Percentiles rank a stretch among this genome's conserved stretches.
Conservation (phyloP, 2,888 invertebrate species). For the Enchytraeus crypticus region DNA sequence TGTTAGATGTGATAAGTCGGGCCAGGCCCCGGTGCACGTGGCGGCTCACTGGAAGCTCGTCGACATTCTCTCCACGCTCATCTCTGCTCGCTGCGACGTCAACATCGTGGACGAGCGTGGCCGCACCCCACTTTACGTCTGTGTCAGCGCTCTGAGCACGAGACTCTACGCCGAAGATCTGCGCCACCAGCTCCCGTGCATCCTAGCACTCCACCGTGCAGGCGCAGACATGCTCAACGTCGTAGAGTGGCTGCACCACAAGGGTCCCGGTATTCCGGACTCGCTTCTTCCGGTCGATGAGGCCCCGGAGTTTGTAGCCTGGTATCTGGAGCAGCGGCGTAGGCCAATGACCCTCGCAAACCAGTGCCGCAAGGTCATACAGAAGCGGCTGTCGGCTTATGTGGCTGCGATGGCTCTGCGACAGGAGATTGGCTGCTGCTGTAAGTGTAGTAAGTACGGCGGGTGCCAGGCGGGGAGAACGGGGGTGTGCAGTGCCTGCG, state of each 20-base stretch:
- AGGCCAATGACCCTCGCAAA: slow-evolving; percentile 44
- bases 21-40: slow-evolving; percentile 44
- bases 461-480: too few species aligned
- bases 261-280: slow-evolving; percentile 39
- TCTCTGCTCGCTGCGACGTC: slow-evolving; percentile 36
- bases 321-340: slow-evolving; percentile 39
- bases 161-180: slow-evolving; percentile 46
- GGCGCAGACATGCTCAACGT: slow-evolving; percentile 49
- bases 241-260: slow-evolving; percentile 47
- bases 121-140: slow-evolving; percentile 44
- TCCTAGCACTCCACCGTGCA: slow-evolving; percentile 40
- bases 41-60: slow-evolving; percentile 47
- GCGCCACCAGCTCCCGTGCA: slow-evolving; percentile 43
- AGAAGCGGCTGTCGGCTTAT: slow-evolving; percentile 33
- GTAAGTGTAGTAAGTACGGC: too few species aligned
- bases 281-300: slow-evolving; percentile 32
- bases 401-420: too few species aligned
- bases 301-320: slow-evolving; percentile 28
- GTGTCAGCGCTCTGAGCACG: slow-evolving; percentile 45
- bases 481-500: too few species aligned
- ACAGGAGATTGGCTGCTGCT: too few species aligned
- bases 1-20: slow-evolving; percentile 40
- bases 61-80: slow-evolving; percentile 39
- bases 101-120: slow-evolving; percentile 42
- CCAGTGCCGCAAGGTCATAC: slow-evolving; percentile 46